phyloP scores from a whole-genome alignment of 2,113 vertebrate species.

The Pelvicachromis taeniatus region DNA sequence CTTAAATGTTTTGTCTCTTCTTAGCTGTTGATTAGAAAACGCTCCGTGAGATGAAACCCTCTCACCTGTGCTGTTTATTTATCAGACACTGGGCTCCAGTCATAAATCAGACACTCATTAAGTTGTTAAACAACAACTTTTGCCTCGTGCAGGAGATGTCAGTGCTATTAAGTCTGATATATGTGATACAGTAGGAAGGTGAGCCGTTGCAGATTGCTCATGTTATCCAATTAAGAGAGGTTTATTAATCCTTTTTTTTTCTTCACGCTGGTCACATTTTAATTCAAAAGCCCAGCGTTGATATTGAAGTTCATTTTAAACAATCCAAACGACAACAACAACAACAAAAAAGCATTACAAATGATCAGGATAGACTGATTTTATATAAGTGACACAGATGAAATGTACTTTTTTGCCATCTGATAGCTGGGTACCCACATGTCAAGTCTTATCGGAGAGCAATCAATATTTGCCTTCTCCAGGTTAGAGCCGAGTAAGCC shows the following conservation, averaged over 20 bases:
- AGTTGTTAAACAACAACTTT: constrained; percentile 49
- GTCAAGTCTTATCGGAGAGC: neutral
- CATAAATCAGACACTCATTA: constrained; percentile 62
- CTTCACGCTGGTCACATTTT: neutral
- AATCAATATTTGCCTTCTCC: neutral
- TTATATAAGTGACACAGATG: neutral
- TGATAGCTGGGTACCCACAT: neutral
- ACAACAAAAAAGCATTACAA: neutral
- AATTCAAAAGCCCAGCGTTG: neutral
- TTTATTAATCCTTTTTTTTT: neutral
- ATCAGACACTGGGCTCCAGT: constrained; percentile 12
- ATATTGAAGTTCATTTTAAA: neutral
- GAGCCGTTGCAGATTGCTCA: neutral
- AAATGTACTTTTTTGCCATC: neutral
- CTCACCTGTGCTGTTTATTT: constrained; percentile 41
- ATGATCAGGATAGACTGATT: neutral
- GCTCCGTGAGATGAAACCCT: constrained; percentile 14
- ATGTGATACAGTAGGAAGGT: constrained; percentile 7
- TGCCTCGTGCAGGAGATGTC: constrained; percentile 35
- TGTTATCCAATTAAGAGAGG: constrained; percentile 6
- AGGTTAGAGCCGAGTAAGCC: neutral
- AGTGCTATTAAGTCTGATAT: constrained; percentile 39
- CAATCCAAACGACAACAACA: neutral
- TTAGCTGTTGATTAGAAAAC: constrained; percentile 34
- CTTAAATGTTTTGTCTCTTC: neutral